Percentiles rank a stretch among this genome's conserved stretches.
These are phyloP conservation scores for Tigriopus japonicus DNA, from an alignment of 1,140 invertebrate genomes.

Conservation along the genomic window DNA sequence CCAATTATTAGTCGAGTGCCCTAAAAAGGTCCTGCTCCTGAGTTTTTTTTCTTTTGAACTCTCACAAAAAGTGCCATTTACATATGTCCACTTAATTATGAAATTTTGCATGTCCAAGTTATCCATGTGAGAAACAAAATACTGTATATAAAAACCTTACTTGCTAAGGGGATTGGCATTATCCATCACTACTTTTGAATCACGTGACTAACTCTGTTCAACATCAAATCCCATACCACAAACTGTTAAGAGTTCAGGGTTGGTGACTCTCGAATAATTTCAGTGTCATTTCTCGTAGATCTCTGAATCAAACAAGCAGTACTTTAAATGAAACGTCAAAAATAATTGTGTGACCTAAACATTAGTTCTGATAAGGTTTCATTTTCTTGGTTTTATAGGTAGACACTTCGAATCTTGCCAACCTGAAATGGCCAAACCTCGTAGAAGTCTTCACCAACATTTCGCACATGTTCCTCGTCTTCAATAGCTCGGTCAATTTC, in stretches of 20 bases:
- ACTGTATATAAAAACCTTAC: no score
- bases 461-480: constrained; percentile 7
- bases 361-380: not conserved
- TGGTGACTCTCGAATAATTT: not conserved
- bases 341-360: not conserved
- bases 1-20: no score
- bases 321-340: not conserved
- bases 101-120: no score
- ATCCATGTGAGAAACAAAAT: no score
- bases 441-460: constrained; percentile 7
- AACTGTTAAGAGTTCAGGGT: not conserved
- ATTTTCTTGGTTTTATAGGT: constrained; percentile 4
- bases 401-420: not conserved
- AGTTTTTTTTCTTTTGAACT: no score
- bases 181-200: no score
- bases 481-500: constrained; percentile 14
- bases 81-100: no score
- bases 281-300: not conserved
- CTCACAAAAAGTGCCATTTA: no score
- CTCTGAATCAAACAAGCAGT: not conserved
- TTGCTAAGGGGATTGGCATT: no score
- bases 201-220: not conserved
- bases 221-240: not conserved
- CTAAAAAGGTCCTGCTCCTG: no score
- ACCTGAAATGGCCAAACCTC: not conserved